Conservation (phyloP, 2,113 vertebrate genomes). For the Miniopterus natalensis region DNA sequence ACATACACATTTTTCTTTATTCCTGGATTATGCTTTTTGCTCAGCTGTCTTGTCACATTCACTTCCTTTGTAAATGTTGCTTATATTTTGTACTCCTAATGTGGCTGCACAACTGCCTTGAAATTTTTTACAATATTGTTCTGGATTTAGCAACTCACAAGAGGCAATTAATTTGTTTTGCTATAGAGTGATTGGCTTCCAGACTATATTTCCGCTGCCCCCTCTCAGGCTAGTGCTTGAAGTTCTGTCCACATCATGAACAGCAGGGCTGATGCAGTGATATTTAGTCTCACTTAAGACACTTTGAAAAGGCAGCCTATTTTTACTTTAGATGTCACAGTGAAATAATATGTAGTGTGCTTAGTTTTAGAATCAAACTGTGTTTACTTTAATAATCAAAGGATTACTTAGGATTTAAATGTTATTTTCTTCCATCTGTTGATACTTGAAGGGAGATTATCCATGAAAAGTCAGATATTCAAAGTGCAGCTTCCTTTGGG, state of each 20-base stretch:
- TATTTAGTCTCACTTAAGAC: constrained; percentile 21
- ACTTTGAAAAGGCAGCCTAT: neutral
- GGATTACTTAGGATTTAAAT: neutral
- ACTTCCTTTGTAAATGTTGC: neutral
- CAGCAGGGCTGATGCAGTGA: neutral
- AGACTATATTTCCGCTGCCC: neutral
- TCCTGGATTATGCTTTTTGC: neutral
- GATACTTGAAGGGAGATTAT: neutral
- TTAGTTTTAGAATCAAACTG: neutral
- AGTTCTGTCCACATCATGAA: neutral
- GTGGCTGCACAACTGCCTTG: neutral
- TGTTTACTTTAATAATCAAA: neutral
- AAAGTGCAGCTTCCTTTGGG: neutral
- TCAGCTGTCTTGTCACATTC: neutral
- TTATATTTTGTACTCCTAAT: neutral
- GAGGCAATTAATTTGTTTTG: neutral
- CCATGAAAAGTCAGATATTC: neutral
- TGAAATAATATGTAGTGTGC: neutral
- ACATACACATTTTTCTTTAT: neutral
- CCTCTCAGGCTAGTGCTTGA: neutral
- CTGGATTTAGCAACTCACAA: neutral
- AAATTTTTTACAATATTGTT: neutral
- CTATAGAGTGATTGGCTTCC: neutral
- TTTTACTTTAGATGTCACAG: neutral
- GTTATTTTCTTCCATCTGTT: constrained; percentile 12